A percentile compares a stretch with the other conserved stretches of the same genome.
Conservation (phyloP, 2,888 invertebrate species). For the Nomada lathburiana region DNA sequence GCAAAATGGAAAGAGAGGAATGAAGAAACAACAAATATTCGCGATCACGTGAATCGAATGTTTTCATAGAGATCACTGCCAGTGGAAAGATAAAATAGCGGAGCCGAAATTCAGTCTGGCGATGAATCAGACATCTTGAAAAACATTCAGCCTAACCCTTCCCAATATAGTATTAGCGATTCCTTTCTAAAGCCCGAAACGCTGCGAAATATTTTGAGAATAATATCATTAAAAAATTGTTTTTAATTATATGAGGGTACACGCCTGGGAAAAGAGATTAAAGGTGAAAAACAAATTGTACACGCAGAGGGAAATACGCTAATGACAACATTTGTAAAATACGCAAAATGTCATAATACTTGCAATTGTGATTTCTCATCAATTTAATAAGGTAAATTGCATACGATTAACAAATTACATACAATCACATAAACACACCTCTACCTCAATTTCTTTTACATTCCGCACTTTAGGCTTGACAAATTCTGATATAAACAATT, state of each 20-base stretch:
- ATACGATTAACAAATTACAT: no score
- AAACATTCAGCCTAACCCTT: not conserved
- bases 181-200: not conserved
- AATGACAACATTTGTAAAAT: not conserved
- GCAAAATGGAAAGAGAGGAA: not conserved
- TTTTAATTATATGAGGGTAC: no score
- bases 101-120: constrained; percentile 1
- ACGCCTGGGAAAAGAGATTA: not conserved
- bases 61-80: constrained; percentile 22
- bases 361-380: no score
- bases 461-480: not conserved
- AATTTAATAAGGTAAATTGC: no score
- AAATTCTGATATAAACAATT: not conserved
- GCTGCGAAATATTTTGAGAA: constrained; percentile 12
- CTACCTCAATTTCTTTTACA: no score
- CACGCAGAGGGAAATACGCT: not conserved
- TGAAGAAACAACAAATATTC: constrained; percentile 25
- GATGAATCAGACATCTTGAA: constrained; percentile 20
- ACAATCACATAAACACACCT: no score
- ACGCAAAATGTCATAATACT: not conserved
- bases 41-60: constrained; percentile 23
- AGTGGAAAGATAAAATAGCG: constrained; percentile 5
- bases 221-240: no score
- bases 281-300: not conserved
- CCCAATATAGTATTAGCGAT: not conserved